Percentiles rank a stretch among this genome's conserved stretches.
phyloP scores from a whole-genome alignment of 2,113 vertebrate species.

The Falcunculus frontatus region DNA sequence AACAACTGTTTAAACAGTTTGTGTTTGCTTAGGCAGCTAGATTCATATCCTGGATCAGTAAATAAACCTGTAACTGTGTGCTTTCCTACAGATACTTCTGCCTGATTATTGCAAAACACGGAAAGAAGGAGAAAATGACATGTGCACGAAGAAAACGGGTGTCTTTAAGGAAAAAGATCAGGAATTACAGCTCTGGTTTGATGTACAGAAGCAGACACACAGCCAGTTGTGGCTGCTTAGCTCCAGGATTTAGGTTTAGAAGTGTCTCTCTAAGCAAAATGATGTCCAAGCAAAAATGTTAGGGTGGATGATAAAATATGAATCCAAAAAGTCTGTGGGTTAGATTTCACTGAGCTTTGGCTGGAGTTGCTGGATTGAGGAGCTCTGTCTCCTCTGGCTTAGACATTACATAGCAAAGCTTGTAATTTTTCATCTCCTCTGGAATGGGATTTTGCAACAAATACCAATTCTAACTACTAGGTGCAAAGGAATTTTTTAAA shows the following conservation, averaged over 20 bases:
- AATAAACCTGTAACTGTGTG: background rate
- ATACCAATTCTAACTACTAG: background rate
- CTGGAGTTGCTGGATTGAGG: background rate
- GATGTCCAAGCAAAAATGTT: background rate
- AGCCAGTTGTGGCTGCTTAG: background rate
- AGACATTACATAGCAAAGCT: background rate
- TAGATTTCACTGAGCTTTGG: background rate
- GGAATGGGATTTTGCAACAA: background rate
- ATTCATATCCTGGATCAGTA: conserved; percentile 1
- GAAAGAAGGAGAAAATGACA: background rate
- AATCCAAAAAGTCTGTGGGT: background rate
- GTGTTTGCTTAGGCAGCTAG: background rate
- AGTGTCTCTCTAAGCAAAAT: background rate
- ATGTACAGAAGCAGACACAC: background rate
- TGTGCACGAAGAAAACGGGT: background rate
- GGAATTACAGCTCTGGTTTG: background rate
- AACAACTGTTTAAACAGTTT: background rate
- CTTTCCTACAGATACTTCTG: background rate
- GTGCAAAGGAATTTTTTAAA: background rate
- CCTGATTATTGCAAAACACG: background rate
- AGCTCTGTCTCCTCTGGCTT: conserved; percentile 12
- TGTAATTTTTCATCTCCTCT: background rate
- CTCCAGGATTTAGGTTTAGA: background rate
- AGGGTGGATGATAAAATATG: background rate
- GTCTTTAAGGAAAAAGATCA: background rate